Conservation (phyloP, 2,113 vertebrate species). For the Pelecanus crispus region DNA sequence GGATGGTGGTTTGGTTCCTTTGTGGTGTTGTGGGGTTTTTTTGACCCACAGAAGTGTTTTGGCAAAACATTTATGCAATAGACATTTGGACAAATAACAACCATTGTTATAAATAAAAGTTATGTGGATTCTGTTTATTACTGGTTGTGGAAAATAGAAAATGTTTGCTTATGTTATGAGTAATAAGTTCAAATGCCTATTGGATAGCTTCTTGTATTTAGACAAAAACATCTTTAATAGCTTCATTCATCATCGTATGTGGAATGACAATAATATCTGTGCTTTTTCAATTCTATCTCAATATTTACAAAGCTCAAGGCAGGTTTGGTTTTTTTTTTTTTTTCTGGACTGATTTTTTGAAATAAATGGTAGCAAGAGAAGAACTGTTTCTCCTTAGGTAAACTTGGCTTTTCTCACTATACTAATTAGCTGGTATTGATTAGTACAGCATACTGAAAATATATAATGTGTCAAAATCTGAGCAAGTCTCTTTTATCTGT, state of each 20-base stretch:
- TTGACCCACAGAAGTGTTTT: background rate
- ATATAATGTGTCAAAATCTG: background rate
- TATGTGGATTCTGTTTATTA: background rate
- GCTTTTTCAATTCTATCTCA: background rate
- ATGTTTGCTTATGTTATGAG: background rate
- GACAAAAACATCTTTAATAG: background rate
- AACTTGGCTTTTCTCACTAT: background rate
- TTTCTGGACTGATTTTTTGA: background rate
- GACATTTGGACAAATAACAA: background rate
- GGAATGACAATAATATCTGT: background rate
- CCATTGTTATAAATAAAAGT: background rate
- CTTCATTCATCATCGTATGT: background rate
- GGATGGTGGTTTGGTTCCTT: too few relatives aligned
- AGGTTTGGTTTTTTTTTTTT: background rate
- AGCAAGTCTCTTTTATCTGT: background rate
- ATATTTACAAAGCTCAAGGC: background rate
- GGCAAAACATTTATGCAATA: background rate
- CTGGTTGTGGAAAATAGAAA: background rate
- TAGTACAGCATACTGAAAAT: background rate
- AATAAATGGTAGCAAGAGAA: background rate
- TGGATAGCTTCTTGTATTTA: background rate
- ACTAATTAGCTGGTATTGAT: conserved; percentile 1
- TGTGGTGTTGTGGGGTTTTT: too few relatives aligned
- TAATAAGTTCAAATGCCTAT: background rate
- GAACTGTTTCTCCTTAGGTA: background rate